These are phyloP conservation scores for Pelobates cultripes DNA, from an alignment of 2,797 vertebrate species.

Conservation along the genomic window DNA sequence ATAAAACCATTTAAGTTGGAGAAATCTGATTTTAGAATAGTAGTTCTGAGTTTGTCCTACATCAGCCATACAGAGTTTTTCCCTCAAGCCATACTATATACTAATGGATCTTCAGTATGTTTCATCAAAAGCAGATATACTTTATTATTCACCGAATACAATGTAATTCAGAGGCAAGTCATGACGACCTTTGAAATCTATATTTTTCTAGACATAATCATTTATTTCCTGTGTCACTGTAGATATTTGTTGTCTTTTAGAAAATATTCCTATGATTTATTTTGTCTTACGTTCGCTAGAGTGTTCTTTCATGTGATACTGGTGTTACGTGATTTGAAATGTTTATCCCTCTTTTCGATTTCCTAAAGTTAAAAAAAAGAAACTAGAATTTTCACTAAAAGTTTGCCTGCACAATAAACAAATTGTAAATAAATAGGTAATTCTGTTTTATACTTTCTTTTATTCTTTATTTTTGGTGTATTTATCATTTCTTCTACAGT, in stretches of 20 bases:
- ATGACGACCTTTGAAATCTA: not conserved
- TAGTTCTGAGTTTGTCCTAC: slow-evolving; percentile 1
- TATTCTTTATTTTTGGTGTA: too few species aligned
- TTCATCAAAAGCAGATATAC: slow-evolving; percentile 7
- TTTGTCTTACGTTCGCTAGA: not conserved
- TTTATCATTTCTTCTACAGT: too few species aligned
- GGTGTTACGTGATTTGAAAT: not conserved
- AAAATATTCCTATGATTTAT: not conserved
- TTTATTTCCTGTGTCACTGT: not conserved
- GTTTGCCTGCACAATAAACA: too few species aligned
- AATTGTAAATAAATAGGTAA: too few species aligned
- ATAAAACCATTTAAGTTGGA: slow-evolving; percentile 33
- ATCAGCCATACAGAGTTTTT: slow-evolving; percentile 13
- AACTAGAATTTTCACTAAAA: too few species aligned
- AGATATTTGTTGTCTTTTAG: not conserved
- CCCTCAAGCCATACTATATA: slow-evolving; percentile 3
- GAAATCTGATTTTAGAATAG: slow-evolving; percentile 24
- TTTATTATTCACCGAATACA: not conserved
- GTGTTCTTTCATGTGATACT: not conserved
- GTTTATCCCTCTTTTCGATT: not conserved
- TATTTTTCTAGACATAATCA: not conserved
- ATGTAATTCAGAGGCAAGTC: not conserved
- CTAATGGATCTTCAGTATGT: not conserved
- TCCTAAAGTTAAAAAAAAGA: not conserved
- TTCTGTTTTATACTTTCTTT: too few species aligned